Base-by-base conservation (phyloP, 2,888 invertebrate genomes). In the Nephrotoma flavescens region DNA sequence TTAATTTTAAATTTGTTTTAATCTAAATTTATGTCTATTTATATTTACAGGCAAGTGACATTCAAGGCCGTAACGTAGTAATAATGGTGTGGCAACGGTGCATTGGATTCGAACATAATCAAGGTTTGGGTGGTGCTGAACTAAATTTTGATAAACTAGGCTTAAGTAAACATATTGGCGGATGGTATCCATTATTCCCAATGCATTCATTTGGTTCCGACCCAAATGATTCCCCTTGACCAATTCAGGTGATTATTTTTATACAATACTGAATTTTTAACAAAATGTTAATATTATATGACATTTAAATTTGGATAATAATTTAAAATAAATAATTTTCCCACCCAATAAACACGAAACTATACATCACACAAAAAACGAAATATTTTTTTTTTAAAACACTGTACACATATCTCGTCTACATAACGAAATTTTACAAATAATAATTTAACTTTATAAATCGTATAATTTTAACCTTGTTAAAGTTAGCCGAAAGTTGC, bases 81-180 rank as follows among this genome's bases (percentile, higher is more conserved):
- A 96, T 97, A 86, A 97, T 97, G 96, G 94, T 98, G 86, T 98
- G 98, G 97, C 97, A 97, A 90, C 94, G 96, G 87, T 96, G 96
- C 90, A 95, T 96, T 87, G 96, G 96, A 3, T 97, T 97, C 91
- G 96, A 97, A 90, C 97, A 97, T 91, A 97, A 97, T 90, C 93
- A 93, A 89, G 93, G 93, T 4, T 92, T 98, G 83, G 97, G 98
- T 11, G 97, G 97, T 85, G 96, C 95, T 0, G 97, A 97, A 92
- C 95, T 98, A 88, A 94, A 95, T 88, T 93, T 98, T 88, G 97
- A 97, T 91, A 94, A 95, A 89, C 92, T 98, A 87, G 94, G 95
- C 85, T 93, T 97, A 88, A 95, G 96, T 42, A 95, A 96, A 90
- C 94, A 96, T 89, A 96, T 96, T 84, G 95, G 95, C 89, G 96